Percentiles rank a stretch among this genome's conserved stretches.
phyloP scores from a whole-genome alignment of 2,113 vertebrate genomes.

The Oceanites oceanicus region DNA sequence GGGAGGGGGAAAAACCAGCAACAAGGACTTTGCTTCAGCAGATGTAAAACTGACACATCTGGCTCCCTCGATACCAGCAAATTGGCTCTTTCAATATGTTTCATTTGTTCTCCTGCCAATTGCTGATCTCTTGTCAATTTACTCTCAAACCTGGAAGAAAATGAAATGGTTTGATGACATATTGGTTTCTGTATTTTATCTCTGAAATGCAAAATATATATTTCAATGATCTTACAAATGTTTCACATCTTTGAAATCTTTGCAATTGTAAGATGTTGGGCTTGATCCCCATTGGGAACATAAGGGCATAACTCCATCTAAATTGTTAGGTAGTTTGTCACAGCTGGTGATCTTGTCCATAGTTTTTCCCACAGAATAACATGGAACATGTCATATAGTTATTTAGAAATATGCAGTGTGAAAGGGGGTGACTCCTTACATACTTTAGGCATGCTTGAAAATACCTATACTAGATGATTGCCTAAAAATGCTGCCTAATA shows the following conservation, averaged over 20 bases:
- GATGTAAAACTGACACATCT: conserved; percentile 55
- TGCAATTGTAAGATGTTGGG: background rate
- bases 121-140: conserved; percentile 53
- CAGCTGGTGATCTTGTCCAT: conserved; percentile 14
- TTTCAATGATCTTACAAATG: conserved; percentile 25
- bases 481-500: conserved; percentile 25
- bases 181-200: conserved; percentile 43
- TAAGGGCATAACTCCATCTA: background rate
- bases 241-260: conserved; percentile 31
- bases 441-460: background rate
- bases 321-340: background rate
- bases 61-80: conserved; percentile 3
- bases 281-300: conserved; percentile 4
- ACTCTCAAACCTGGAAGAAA: conserved; percentile 48
- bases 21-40: conserved; percentile 12
- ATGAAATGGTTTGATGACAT: conserved; percentile 58
- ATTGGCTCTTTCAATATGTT: conserved; percentile 51
- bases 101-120: conserved; percentile 65
- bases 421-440: background rate
- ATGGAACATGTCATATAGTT: background rate
- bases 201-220: conserved; percentile 57
- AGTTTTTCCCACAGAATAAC: background rate
- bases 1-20: background rate
- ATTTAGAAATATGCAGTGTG: background rate
- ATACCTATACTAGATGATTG: background rate